These are phyloP conservation scores for Setipinna tenuifilis DNA, from an alignment of 2,797 vertebrate genomes.

Conservation along the genomic window DNA sequence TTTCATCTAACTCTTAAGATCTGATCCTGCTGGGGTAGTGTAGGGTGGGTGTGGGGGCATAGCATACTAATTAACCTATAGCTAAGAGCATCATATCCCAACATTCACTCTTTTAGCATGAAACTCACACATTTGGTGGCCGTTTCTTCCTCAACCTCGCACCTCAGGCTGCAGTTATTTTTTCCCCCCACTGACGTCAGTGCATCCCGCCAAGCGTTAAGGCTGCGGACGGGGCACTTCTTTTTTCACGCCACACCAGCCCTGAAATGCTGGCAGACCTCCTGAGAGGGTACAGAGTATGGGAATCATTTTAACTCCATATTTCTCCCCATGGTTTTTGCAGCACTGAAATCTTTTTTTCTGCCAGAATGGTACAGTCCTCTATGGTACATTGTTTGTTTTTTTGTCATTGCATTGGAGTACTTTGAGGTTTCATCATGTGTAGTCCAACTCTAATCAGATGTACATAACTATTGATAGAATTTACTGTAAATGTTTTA, in stretches of 20 bases:
- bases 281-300: slow-evolving; percentile 11
- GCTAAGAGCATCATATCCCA: background rate
- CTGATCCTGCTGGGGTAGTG: background rate
- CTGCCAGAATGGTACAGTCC: slow-evolving; percentile 54
- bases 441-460: slow-evolving; percentile 48
- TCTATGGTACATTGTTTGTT: slow-evolving; percentile 51
- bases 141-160: background rate
- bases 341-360: slow-evolving; percentile 56
- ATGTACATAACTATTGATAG: slow-evolving; percentile 56
- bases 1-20: slow-evolving; percentile 16
- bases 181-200: slow-evolving; percentile 6
- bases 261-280: background rate
- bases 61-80: slow-evolving; percentile 6
- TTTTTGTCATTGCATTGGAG: slow-evolving; percentile 39
- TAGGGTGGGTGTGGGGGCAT: background rate
- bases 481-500: slow-evolving; percentile 79
- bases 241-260: background rate
- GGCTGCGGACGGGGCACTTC: background rate
- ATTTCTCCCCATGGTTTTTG: slow-evolving; percentile 42
- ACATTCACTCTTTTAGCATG: background rate
- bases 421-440: slow-evolving; percentile 40
- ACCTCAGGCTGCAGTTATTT: background rate
- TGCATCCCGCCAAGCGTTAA: background rate
- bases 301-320: slow-evolving; percentile 19
- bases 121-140: background rate